Percentiles rank a stretch among this genome's conserved stretches.
These are phyloP conservation scores for Montipora efflorescens DNA, from an alignment of 64 coral and sea anemone species.

Conservation along the genomic window DNA sequence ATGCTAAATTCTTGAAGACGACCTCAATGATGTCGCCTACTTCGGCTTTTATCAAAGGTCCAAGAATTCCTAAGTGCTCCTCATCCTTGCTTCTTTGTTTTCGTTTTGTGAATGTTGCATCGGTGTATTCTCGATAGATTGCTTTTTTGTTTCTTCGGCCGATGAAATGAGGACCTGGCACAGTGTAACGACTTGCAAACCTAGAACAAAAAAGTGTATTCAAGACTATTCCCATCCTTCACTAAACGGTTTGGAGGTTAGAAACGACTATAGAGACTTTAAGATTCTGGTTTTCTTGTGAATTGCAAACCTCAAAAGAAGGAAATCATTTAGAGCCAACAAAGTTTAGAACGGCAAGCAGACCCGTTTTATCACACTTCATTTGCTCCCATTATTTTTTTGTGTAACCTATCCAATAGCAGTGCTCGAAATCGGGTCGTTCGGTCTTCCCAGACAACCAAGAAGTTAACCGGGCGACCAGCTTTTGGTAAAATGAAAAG, in stretches of 20 bases:
- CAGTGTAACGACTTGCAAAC: constrained; percentile 76
- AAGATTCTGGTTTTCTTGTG: too few species aligned
- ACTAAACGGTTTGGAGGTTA: too few species aligned
- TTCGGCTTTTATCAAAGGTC: constrained; percentile 84
- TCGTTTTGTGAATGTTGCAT: constrained; percentile 48
- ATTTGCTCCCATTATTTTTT: too few species aligned
- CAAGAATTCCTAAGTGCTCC: constrained; percentile 73
- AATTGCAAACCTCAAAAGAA: too few species aligned
- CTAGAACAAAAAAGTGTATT: background rate
- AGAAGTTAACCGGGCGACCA: too few species aligned
- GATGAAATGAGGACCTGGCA: constrained; percentile 62
- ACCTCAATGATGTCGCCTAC: constrained; percentile 88
- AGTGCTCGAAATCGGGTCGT: too few species aligned
- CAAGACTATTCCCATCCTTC: background rate
- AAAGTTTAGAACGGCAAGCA: too few species aligned
- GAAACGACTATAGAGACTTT: background rate
- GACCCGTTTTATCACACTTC: too few species aligned
- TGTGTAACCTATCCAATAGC: too few species aligned
- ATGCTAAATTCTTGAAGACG: constrained; percentile 84
- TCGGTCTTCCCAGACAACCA: too few species aligned
- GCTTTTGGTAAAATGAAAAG: too few species aligned
- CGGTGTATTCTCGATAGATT: constrained; percentile 69
- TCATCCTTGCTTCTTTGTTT: constrained; percentile 51
- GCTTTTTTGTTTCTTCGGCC: constrained; percentile 82
- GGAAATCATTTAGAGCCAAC: too few species aligned